Base-by-base conservation (phyloP, 2,888 invertebrate genomes). In the Cephus spinipes region DNA sequence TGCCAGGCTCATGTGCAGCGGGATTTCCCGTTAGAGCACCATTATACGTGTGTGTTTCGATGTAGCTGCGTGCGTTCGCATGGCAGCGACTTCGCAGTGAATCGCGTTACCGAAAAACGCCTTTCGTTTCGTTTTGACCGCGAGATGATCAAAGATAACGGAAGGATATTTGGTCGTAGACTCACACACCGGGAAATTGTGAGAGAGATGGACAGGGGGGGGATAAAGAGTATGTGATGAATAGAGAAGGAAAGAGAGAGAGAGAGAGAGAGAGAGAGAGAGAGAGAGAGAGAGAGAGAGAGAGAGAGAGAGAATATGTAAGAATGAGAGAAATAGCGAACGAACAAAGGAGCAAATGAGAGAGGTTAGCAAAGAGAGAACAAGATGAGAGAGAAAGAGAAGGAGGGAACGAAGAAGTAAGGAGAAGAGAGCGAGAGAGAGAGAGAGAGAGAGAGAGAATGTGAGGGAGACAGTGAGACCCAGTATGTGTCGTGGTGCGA, bases 1-100 rank as follows among this genome's bases (percentile, higher is more conserved):
- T 81, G 83, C 80, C 82, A 78, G 79, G 80, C 83, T 81, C 81
- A 80, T 82, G 82, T 79, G 77, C 75, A 15, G 79, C 79, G 76
- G 79, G 77, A 76, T 35, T 77, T 76, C 78, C 76, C 75, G 76
- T 81, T 81, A 81, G 69, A 78, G 79, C 80, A 77, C 79, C 83
- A 83, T 82, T 79, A 82, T 75, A 79, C 71, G 30, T 12, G 30
- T 69, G 69, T 69, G 69, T 69, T 69, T 69, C 69, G 69, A 32
- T 30, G 69, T 12, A 69, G 40, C 69, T 69, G 30, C 30, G 69
- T 69, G 69, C 33, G 31, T 30, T 30, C 40, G 33, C 55, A 55
- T 76, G 34, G 34, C n/a, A 36, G 74, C 74, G 74, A 32, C 40
- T 15, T 15, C 15, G 40, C 40, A 4, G 40, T 40, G 40, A 40